Conservation (phyloP, 1,140 invertebrate species). For the Gonatopus flavifemur region DNA sequence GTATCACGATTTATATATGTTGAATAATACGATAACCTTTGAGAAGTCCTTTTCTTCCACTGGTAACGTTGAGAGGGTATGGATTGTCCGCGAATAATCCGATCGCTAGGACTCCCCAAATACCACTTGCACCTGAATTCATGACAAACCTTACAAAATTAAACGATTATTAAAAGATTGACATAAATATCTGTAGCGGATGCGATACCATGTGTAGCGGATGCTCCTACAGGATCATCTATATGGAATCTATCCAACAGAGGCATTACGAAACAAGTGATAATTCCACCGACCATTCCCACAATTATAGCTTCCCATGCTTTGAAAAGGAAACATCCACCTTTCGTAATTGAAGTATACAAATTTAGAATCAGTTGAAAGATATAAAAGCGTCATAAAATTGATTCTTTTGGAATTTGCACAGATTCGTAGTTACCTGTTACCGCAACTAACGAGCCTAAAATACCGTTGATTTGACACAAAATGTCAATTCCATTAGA, state of each 20-base stretch:
- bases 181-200: too few relatives aligned
- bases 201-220: constrained; percentile 85
- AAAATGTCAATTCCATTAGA: constrained; percentile 79
- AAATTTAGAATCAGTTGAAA: neutral
- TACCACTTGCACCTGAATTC: constrained; percentile 53
- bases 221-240: constrained; percentile 90
- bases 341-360: constrained; percentile 49
- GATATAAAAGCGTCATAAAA: neutral
- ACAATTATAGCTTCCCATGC: constrained; percentile 85
- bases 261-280: constrained; percentile 71
- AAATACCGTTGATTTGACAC: constrained; percentile 85
- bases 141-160: constrained; percentile 4
- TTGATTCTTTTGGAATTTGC: neutral
- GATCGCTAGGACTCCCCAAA: constrained; percentile 81
- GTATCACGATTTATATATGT: constrained; percentile 3
- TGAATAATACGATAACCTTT: constrained; percentile 63
- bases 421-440: constrained; percentile 63
- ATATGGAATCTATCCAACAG: constrained; percentile 75
- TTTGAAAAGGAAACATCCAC: constrained; percentile 84
- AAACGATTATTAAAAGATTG: constrained; percentile 1
- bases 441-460: constrained; percentile 84
- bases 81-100: constrained; percentile 90
- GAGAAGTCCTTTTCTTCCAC: constrained; percentile 75
- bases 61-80: constrained; percentile 73
- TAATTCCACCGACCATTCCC: constrained; percentile 74